phyloP scores from a whole-genome alignment of 2,113 vertebrate species.

The Taxidea taxus region DNA sequence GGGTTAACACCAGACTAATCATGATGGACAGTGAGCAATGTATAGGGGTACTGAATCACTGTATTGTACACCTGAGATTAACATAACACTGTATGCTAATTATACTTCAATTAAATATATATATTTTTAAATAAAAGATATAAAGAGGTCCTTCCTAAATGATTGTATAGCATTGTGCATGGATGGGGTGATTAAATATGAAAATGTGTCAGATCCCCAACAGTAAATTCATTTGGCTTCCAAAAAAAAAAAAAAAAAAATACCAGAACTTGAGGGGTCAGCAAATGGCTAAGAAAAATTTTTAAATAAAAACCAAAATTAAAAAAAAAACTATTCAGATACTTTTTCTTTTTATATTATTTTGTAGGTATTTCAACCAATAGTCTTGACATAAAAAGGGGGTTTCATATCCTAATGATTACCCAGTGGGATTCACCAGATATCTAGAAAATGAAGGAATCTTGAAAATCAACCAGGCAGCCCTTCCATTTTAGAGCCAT shows the following conservation, averaged over 20 bases:
- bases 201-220: background rate
- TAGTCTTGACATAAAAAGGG: background rate
- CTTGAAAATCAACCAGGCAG: background rate
- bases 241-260: background rate
- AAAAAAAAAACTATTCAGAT: background rate
- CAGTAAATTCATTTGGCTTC: background rate
- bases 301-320: background rate
- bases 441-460: background rate
- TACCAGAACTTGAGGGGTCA: background rate
- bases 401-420: background rate
- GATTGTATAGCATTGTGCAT: background rate
- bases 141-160: background rate
- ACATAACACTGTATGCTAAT: background rate
- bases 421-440: background rate
- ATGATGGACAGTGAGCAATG: background rate
- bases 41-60: background rate
- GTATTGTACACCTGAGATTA: background rate
- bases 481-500: background rate
- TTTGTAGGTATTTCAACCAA: background rate
- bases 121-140: background rate
- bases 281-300: background rate
- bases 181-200: background rate
- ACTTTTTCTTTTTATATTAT: background rate
- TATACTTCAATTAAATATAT: background rate
- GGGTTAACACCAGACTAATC: background rate